Evolutionary conservation across 2,888 invertebrate genomes (phyloP).

Genomic region (Lottia gigantea): DNA sequence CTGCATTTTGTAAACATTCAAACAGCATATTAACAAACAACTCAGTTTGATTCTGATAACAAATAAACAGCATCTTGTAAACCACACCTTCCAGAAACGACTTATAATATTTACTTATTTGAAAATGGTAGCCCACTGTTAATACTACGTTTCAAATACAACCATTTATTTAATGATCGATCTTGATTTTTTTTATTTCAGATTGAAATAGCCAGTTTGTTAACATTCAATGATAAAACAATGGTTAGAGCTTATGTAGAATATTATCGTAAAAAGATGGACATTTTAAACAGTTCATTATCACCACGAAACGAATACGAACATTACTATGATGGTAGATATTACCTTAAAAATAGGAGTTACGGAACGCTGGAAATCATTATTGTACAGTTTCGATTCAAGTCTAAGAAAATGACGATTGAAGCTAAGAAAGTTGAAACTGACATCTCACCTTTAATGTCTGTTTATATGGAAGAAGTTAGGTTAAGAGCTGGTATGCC

Average conservation of each 20-base stretch:
- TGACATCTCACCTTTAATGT: slow-evolving; percentile 26
- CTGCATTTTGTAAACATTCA: too few relatives aligned
- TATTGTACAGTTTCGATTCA: slow-evolving; percentile 41
- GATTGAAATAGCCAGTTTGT: slow-evolving; percentile 43
- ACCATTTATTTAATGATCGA: background rate
- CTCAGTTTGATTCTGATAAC: too few relatives aligned
- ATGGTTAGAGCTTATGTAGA: slow-evolving; percentile 39
- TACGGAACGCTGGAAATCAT: slow-evolving; percentile 46
- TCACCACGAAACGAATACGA: slow-evolving; percentile 27
- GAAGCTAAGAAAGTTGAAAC: slow-evolving; percentile 29
- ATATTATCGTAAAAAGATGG: slow-evolving; percentile 40
- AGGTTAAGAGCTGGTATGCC: slow-evolving; percentile 28
- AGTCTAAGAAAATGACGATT: slow-evolving; percentile 26
- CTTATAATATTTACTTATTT: too few relatives aligned
- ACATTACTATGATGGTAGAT: slow-evolving; percentile 28
- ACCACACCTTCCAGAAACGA: too few relatives aligned
- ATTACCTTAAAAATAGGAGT: slow-evolving; percentile 35
- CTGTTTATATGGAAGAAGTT: slow-evolving; percentile 30
- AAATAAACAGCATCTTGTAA: too few relatives aligned
- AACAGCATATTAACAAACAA: too few relatives aligned
- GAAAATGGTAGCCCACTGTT: too few relatives aligned
- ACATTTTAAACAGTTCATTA: slow-evolving; percentile 30
- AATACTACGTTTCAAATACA: background rate
- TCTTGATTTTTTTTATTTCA: slow-evolving; percentile 20
- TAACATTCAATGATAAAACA: slow-evolving; percentile 41